Evolutionary conservation across 2,113 vertebrate genomes (phyloP), one percentile per base, ranked within the genome.

Genomic region (Haplotaxodon microlepis): DNA sequence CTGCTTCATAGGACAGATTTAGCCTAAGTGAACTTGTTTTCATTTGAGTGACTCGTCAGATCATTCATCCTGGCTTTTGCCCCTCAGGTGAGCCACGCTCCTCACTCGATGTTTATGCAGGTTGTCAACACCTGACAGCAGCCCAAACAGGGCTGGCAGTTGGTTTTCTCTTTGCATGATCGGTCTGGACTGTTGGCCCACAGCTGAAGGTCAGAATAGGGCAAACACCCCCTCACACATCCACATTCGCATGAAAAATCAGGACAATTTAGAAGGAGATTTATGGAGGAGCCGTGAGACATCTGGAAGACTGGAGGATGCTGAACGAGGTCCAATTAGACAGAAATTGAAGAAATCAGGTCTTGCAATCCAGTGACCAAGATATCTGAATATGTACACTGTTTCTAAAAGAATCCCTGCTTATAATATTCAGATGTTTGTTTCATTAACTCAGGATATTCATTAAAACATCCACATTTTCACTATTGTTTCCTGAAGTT

Each of bases 71-170:
- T 83, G 89, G 81, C 86, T 88, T 29, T 19, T 81, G 86, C 50
- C 91, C 93, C 87, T 92, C 80, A 54, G 92, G 90, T 89, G 83
- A 92, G 90, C 86, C 66, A 4, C 51, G 16, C 56, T 79, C 54
- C 63, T 85, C 88, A 34, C 86, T 82, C 81, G 14, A 86, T 92
- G 91, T 94, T 95, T 93, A 94, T 94, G 92, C 93, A 86, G 83
- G 59, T 90, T 94, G 95, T 95, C 92, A 93, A 89, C 91, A 90
- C 86, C 91, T 94, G 92, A 95, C 89, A 89, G 89, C 7, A 51
- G 84, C 81, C 29, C 80, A 76, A 93, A 88, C 45, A 17, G 78
- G 61, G 78, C 87, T 90, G 86, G 86, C 91, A 82, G 88, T 90
- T 83, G 71, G 84, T 63, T 71, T 89, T 73, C 71, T 89, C 59